Conservation (phyloP, 2,888 invertebrate genomes). For the Caenorhabditis sinica region DNA sequence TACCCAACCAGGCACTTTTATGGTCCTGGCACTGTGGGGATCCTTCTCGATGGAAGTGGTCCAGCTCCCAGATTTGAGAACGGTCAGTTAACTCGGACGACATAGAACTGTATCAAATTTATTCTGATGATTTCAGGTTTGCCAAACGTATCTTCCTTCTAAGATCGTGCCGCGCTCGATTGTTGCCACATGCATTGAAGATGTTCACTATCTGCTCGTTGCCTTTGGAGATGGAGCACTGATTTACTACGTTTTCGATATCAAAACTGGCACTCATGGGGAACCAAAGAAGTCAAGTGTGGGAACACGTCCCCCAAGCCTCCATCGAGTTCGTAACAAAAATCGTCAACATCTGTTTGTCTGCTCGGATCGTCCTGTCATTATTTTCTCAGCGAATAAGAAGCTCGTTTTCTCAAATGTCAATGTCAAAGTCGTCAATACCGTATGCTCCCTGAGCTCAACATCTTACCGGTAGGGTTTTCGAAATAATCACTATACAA, state of each 20-base stretch:
- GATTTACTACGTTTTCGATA: slow-evolving; percentile 90
- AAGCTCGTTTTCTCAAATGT: slow-evolving; percentile 85
- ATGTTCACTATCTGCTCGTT: slow-evolving; percentile 87
- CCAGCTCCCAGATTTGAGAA: slow-evolving; percentile 90
- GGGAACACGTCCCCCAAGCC: slow-evolving; percentile 96
- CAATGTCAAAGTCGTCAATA: slow-evolving; percentile 88
- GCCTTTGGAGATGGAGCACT: slow-evolving; percentile 98
- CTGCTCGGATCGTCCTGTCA: slow-evolving; percentile 93
- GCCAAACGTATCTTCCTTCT: slow-evolving; percentile 70
- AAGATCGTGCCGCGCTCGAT: slow-evolving; percentile 98
- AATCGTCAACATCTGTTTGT: slow-evolving; percentile 95
- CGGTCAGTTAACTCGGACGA: slow-evolving; percentile 20
- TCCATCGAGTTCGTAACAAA: slow-evolving; percentile 89
- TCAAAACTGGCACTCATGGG: slow-evolving; percentile 85
- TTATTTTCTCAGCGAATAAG: slow-evolving; percentile 92
- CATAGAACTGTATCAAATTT: background rate
- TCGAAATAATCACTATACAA: background rate
- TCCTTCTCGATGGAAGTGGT: slow-evolving; percentile 95
- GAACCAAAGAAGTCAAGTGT: slow-evolving; percentile 97
- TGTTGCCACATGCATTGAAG: slow-evolving; percentile 95
- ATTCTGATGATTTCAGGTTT: slow-evolving; percentile 40
- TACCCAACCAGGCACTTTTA: slow-evolving; percentile 86
- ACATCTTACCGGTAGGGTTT: slow-evolving; percentile 89
- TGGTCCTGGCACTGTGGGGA: slow-evolving; percentile 97
- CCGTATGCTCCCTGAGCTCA: slow-evolving; percentile 98